phyloP scores from a whole-genome alignment of 1,140 invertebrate species.

The Drosophila pectinifera region DNA sequence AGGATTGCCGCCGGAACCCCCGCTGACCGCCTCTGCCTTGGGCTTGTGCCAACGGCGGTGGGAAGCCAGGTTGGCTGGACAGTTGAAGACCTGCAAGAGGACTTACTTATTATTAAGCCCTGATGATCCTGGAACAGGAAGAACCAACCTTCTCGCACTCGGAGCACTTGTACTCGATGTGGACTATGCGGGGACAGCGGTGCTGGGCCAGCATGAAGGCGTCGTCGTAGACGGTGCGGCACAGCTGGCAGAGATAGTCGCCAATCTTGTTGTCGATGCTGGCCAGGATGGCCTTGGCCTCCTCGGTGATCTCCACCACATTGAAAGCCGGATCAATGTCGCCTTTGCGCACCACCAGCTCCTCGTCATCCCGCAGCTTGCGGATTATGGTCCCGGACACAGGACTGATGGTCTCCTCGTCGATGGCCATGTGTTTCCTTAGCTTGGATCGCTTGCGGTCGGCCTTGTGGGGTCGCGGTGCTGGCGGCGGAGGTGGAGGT shows the following conservation, averaged over 20 bases:
- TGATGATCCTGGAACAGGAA: constrained; percentile 39
- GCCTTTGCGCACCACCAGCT: constrained; percentile 92
- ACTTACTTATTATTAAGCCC: constrained; percentile 10
- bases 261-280: constrained; percentile 99
- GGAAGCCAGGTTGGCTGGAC: constrained; percentile 98
- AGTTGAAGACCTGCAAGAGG: constrained; percentile 92
- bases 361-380: constrained; percentile 91
- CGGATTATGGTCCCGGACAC: constrained; percentile 98
- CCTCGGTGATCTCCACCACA: constrained; percentile 98
- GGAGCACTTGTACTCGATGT: constrained; percentile 98
- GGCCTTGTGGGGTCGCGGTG: constrained; percentile 56
- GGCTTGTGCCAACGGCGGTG: constrained; percentile 99
- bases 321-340: constrained; percentile 99
- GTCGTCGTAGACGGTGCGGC: constrained; percentile 96
- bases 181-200: constrained; percentile 97
- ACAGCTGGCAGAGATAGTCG: constrained; percentile 97
- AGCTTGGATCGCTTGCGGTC: constrained; percentile 88
- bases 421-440: constrained; percentile 92
- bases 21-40: constrained; percentile 61
- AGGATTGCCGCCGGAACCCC: constrained; percentile 15
- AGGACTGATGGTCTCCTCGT: constrained; percentile 98
- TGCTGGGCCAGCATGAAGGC: constrained; percentile 98
- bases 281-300: constrained; percentile 96
- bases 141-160: constrained; percentile 95
- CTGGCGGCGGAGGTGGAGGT: neutral